Conservation (phyloP, 1,140 invertebrate species). For the Ceratitis capitata region DNA sequence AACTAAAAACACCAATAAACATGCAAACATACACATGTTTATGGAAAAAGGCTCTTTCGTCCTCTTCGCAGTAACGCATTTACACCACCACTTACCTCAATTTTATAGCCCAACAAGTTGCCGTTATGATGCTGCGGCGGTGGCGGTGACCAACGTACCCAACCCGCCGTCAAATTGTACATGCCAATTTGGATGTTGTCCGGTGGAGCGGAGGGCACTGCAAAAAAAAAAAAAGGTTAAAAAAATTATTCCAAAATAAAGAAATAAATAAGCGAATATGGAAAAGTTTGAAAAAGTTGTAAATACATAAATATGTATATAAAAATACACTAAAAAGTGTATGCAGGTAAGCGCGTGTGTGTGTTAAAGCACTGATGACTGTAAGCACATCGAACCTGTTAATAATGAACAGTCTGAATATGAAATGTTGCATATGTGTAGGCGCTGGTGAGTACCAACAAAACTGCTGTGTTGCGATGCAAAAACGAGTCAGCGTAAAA, state of each 20-base stretch:
- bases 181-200: slow-evolving; percentile 84
- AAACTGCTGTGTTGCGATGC: not conserved
- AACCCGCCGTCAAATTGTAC: slow-evolving; percentile 79
- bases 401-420: not conserved
- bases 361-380: not conserved
- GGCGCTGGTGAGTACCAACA: not conserved
- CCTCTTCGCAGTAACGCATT: too few species aligned
- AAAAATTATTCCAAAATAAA: too few species aligned
- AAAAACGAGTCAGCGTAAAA: not conserved
- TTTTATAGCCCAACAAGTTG: slow-evolving; percentile 83
- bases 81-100: slow-evolving; percentile 61
- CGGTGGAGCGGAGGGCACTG: slow-evolving; percentile 82
- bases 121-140: slow-evolving; percentile 83
- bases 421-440: slow-evolving; percentile 24
- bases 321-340: too few species aligned
- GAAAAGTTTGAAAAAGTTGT: slow-evolving; percentile 11
- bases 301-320: not conserved
- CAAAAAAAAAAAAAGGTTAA: too few species aligned
- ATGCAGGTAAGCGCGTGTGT: not conserved
- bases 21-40: not conserved
- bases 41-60: not conserved
- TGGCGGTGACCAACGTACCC: slow-evolving; percentile 83
- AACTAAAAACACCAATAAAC: too few species aligned
- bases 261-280: not conserved
- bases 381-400: slow-evolving; percentile 24